Percentiles rank a stretch among this genome's conserved stretches.
Conservation (phyloP, 2,113 vertebrate genomes). For the Melanostigma gelatinosum region DNA sequence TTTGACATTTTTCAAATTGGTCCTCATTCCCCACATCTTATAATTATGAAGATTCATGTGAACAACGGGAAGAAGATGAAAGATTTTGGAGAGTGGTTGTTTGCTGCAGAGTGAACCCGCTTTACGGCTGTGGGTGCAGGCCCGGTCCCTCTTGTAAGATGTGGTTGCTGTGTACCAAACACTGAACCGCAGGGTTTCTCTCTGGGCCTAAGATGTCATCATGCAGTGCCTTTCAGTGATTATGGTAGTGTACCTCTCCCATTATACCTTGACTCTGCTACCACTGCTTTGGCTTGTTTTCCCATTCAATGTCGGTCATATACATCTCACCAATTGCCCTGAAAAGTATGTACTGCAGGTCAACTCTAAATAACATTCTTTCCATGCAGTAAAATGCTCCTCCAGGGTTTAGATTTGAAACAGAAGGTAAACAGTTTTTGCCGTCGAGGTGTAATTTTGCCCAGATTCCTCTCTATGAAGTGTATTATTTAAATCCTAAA, state of each 20-base stretch:
- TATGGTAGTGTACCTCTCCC: constrained; percentile 82
- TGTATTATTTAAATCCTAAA: constrained; percentile 58
- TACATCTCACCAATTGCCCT: constrained; percentile 55
- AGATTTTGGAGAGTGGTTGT: constrained; percentile 74
- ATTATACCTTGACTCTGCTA: constrained; percentile 77
- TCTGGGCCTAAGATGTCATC: constrained; percentile 80
- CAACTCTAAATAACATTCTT: constrained; percentile 66
- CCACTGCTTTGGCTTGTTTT: constrained; percentile 73
- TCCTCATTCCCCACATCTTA: constrained; percentile 59
- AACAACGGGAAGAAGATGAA: constrained; percentile 77
- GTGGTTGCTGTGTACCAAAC: constrained; percentile 80
- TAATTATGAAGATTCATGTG: constrained; percentile 82
- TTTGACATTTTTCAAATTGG: constrained; percentile 70
- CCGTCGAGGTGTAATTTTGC: constrained; percentile 5
- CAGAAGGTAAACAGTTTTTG: constrained; percentile 22
- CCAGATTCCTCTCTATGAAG: constrained; percentile 24
- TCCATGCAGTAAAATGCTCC: constrained; percentile 58
- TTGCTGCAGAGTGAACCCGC: constrained; percentile 76
- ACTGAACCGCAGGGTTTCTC: constrained; percentile 80
- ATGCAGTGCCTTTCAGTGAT: constrained; percentile 77
- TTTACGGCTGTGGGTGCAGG: constrained; percentile 76
- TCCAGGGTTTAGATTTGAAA: constrained; percentile 55
- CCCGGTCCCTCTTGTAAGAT: constrained; percentile 79
- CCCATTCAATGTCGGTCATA: constrained; percentile 68
- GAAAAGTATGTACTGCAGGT: constrained; percentile 67